phyloP scores from a whole-genome alignment of 1,140 invertebrate genomes.

The Phymastichus coffea region DNA sequence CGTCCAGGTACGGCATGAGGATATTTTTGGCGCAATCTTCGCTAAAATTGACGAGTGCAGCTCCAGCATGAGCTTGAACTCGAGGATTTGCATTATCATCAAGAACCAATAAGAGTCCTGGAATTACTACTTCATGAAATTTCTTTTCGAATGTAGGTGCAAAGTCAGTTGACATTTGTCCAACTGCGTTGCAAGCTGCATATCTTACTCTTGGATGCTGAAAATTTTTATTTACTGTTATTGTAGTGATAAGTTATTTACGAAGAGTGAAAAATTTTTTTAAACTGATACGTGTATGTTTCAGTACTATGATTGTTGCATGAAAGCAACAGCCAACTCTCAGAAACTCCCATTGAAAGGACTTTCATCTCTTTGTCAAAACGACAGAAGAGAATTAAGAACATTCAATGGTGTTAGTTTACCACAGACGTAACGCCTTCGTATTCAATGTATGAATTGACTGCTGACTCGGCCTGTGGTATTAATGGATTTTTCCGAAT shows the following conservation, averaged over 20 bases:
- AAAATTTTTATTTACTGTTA: slow-evolving; percentile 31
- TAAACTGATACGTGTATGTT: slow-evolving; percentile 42
- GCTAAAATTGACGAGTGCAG: slow-evolving; percentile 98
- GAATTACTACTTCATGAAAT: slow-evolving; percentile 93
- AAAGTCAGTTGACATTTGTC: slow-evolving; percentile 99
- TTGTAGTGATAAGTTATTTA: not conserved
- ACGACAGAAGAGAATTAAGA: slow-evolving; percentile 36
- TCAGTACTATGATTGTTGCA: slow-evolving; percentile 41
- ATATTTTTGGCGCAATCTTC: slow-evolving; percentile 98
- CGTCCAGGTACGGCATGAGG: slow-evolving; percentile 85
- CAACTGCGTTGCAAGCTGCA: slow-evolving; percentile 98
- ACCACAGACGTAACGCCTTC: slow-evolving; percentile 44
- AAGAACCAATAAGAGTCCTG: slow-evolving; percentile 85
- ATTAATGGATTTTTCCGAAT: slow-evolving; percentile 11
- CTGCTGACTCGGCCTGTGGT: slow-evolving; percentile 43
- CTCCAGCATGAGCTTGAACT: slow-evolving; percentile 90
- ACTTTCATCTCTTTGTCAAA: slow-evolving; percentile 38
- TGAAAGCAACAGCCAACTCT: slow-evolving; percentile 38
- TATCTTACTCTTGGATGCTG: slow-evolving; percentile 91
- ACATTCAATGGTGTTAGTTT: slow-evolving; percentile 38
- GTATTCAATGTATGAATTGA: slow-evolving; percentile 32
- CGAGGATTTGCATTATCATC: slow-evolving; percentile 90
- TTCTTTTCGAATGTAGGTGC: slow-evolving; percentile 96
- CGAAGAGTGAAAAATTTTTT: not conserved
- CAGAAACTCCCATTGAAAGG: slow-evolving; percentile 38